Evolutionary conservation across 2,888 invertebrate species (phyloP).

Genomic region (Chromoteleia sp.): DNA sequence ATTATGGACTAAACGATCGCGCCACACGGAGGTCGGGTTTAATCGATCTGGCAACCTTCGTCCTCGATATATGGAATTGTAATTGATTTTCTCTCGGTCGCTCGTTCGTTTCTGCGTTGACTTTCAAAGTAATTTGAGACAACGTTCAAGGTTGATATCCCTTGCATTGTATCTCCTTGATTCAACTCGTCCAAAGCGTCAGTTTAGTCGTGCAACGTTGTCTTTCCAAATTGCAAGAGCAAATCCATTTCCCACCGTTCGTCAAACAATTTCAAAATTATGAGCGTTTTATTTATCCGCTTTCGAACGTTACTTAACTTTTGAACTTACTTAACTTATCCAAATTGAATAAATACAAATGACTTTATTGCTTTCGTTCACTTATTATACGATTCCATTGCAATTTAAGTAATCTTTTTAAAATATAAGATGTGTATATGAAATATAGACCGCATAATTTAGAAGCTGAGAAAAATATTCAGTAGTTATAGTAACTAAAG

Average conservation of each 20-base stretch:
- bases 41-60: slow-evolving; percentile 67
- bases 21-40: slow-evolving; percentile 61
- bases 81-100: slow-evolving; percentile 63
- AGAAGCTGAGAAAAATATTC: too few relatives aligned
- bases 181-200: slow-evolving; percentile 30
- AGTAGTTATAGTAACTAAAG: too few relatives aligned
- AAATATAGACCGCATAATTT: too few relatives aligned
- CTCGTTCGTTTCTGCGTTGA: slow-evolving; percentile 55
- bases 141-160: slow-evolving; percentile 62
- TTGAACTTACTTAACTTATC: too few relatives aligned
- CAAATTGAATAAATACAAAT: too few relatives aligned
- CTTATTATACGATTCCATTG: too few relatives aligned
- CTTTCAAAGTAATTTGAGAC: slow-evolving; percentile 68
- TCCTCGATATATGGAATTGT: slow-evolving; percentile 67
- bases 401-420: too few relatives aligned
- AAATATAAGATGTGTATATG: too few relatives aligned
- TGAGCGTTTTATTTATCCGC: too few relatives aligned
- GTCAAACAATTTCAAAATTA: too few relatives aligned
- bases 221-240: slow-evolving; percentile 24
- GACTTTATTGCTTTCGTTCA: too few relatives aligned
- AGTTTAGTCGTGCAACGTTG: slow-evolving; percentile 26
- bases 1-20: slow-evolving; percentile 44
- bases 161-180: slow-evolving; percentile 35
- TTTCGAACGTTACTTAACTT: too few relatives aligned
- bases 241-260: neutral